Evolutionary conservation across 2,113 vertebrate genomes (phyloP).

Genomic region (Conger conger): DNA sequence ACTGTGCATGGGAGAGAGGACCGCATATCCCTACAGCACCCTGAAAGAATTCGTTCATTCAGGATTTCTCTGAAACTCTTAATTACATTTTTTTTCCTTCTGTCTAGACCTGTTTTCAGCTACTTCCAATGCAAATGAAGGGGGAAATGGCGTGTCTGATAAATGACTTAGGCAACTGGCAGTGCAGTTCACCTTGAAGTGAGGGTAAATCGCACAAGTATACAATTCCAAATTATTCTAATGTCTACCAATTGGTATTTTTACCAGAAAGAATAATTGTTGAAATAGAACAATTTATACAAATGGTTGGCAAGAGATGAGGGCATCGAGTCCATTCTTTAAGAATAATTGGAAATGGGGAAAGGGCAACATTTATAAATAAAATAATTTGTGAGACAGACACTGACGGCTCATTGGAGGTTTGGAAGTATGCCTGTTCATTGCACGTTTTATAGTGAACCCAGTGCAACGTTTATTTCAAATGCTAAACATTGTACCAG

Average conservation of each 20-base stretch:
- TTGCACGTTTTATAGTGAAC: too few relatives aligned
- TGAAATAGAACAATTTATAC: too few relatives aligned
- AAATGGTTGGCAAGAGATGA: too few relatives aligned
- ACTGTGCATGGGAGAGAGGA: neutral
- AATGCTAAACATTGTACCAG: too few relatives aligned
- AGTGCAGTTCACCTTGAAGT: neutral
- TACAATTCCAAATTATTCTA: neutral
- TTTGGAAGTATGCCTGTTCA: too few relatives aligned
- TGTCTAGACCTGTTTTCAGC: neutral
- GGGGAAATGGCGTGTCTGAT: neutral
- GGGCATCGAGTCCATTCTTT: neutral
- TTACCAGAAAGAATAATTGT: neutral
- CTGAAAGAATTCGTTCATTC: neutral
- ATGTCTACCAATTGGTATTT: neutral
- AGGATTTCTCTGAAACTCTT: neutral
- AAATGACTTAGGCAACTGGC: neutral
- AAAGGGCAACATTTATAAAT: neutral
- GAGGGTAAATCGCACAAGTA: neutral
- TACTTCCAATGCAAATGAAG: neutral
- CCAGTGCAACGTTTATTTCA: too few relatives aligned
- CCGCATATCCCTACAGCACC: neutral
- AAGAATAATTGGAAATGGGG: neutral
- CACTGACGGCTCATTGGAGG: too few relatives aligned
- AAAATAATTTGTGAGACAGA: neutral
- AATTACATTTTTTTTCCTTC: neutral